Base-by-base conservation (phyloP, 2,113 vertebrate species). In the Lycaon pictus region DNA sequence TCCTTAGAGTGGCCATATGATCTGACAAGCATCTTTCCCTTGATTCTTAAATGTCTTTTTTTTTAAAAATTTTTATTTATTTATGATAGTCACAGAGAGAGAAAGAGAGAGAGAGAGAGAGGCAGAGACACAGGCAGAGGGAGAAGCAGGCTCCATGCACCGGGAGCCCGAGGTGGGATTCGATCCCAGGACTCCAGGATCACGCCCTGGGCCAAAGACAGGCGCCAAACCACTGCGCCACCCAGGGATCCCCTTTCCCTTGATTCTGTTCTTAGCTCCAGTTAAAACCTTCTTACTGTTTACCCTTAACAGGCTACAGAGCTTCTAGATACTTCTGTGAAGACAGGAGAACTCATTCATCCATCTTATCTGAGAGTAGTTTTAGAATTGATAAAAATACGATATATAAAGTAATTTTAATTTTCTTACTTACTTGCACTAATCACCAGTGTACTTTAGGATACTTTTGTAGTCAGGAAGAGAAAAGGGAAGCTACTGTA, bases 371-470 rank as follows among this genome's bases (percentile, higher is more conserved):
- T 94, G 37, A 92, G 23, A n/a, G 71, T 74, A 37, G 35, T 65
- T 93, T 84, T 85, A 77, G 65, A 94, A 58, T 32, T 85, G 32
- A 60, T 87, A 74, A 77, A 97, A 95, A 63, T 80, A 93, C 81
- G 25, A 87, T 84, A 29, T 76, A 71, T 69, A 87, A 92, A 77
- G 29, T 88, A n/a, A 81, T 84, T 95, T 74, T 11, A 94, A 56
- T 22, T 96, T 86, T 35, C 35, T 87, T 93, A 29, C 48, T 95
- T 84, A 81, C 43, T 93, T 48, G 55, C 27, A 79, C 35, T 82
- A 89, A 55, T 62, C 19, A 55, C 48, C 48, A 81, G 25, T 65
- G 19, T 69, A 76, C 27, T 89, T 93, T 51, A 92, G 65, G 77
- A 27, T 82, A 80, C 74, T 94, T 85, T 69, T 84, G 12, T 53